Evolutionary conservation across 2,888 invertebrate species (phyloP).

Genomic region (Gryllus longicercus): DNA sequence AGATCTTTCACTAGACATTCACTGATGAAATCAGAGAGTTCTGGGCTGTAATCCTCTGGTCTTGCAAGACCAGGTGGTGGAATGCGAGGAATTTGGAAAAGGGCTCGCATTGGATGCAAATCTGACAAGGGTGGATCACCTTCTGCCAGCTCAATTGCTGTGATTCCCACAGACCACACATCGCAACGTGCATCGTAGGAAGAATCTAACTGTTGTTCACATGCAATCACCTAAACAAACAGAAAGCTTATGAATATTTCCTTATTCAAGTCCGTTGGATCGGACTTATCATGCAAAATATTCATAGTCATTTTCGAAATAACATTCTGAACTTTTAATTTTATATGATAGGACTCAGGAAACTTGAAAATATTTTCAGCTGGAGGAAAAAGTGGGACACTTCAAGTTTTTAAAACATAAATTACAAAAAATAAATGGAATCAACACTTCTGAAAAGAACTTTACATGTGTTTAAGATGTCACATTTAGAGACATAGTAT

Average conservation of each 20-base stretch:
- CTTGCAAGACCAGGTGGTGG: constrained; percentile 66
- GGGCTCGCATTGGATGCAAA: constrained; percentile 74
- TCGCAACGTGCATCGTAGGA: constrained; percentile 77
- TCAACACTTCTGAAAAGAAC: background rate
- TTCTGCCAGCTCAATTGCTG: constrained; percentile 75
- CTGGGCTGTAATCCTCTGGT: constrained; percentile 61
- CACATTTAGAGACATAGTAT: background rate
- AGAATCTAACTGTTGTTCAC: constrained; percentile 76
- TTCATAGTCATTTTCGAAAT: too few species aligned
- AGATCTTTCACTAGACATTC: constrained; percentile 75
- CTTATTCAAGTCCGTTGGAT: too few species aligned
- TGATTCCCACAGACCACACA: constrained; percentile 79
- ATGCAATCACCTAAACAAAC: constrained; percentile 67
- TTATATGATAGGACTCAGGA: too few species aligned
- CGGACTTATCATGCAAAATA: too few species aligned
- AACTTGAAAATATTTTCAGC: too few species aligned
- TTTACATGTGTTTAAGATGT: too few species aligned
- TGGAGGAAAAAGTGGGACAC: too few species aligned
- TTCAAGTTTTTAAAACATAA: background rate
- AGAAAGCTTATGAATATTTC: background rate
- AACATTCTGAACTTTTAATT: too few species aligned
- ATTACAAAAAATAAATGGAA: background rate
- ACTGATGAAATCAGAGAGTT: constrained; percentile 65
- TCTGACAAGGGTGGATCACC: constrained; percentile 72
- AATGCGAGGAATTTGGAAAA: constrained; percentile 74